Conservation (phyloP, 2,113 vertebrate genomes). For the Notechis scutatus region DNA sequence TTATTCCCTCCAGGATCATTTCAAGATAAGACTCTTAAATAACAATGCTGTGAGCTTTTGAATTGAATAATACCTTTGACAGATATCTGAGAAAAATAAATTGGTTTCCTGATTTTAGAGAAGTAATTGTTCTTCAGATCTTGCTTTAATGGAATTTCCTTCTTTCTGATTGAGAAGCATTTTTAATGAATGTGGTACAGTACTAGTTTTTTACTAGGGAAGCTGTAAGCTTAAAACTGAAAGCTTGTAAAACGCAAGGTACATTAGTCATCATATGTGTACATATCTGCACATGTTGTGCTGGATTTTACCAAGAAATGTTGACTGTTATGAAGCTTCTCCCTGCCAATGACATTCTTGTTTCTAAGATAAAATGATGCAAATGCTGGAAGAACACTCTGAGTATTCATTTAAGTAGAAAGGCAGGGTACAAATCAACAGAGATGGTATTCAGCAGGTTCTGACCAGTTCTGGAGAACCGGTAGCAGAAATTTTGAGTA, state of each 20-base stretch:
- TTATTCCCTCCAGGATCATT: conserved; percentile 1
- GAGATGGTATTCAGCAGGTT: no score
- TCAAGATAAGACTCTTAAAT: conserved; percentile 27
- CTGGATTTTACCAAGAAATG: conserved; percentile 9
- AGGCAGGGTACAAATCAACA: neutral
- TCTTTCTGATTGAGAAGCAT: conserved; percentile 29
- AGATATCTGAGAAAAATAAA: conserved; percentile 52
- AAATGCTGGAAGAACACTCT: neutral
- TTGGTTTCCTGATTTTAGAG: conserved; percentile 47
- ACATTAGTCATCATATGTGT: neutral
- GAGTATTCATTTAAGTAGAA: neutral
- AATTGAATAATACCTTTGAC: conserved; percentile 54
- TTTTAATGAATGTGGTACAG: conserved; percentile 20
- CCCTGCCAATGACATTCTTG: neutral
- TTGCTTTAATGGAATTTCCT: conserved; percentile 48
- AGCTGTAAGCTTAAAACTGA: conserved; percentile 26
- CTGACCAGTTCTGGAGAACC: no score
- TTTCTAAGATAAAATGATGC: neutral
- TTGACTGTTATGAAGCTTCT: neutral
- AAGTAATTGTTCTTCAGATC: conserved; percentile 43
- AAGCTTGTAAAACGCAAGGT: conserved; percentile 4
- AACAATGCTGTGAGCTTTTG: conserved; percentile 20
- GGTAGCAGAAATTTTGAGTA: no score
- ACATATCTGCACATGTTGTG: conserved; percentile 1
- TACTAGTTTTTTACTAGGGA: conserved; percentile 11